Evolutionary conservation across 1,140 invertebrate species (phyloP).

Genomic region (Carcinoscorpius rotundicauda): DNA sequence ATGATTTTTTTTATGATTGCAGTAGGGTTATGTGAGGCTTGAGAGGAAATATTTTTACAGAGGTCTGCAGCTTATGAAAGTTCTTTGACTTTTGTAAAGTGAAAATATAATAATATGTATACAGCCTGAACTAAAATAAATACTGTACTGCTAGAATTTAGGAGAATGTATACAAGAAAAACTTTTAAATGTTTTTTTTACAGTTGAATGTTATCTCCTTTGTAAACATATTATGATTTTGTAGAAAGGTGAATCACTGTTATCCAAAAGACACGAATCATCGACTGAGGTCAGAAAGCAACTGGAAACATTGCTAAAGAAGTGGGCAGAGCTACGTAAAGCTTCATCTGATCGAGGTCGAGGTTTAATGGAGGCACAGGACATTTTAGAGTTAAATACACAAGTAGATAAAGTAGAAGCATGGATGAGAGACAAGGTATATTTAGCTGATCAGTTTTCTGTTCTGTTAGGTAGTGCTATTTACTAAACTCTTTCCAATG

Average conservation of each 20-base stretch:
- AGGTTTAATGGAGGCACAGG: constrained; percentile 89
- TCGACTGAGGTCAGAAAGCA: constrained; percentile 60
- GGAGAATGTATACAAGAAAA: background rate
- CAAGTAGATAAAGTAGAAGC: constrained; percentile 87
- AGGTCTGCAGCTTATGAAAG: too few species aligned
- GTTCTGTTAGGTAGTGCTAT: too few species aligned
- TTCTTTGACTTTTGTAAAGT: too few species aligned
- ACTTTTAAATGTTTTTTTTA: constrained; percentile 4
- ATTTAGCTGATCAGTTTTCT: background rate
- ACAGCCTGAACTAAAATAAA: too few species aligned
- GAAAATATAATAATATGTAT: too few species aligned
- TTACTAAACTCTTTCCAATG: too few species aligned
- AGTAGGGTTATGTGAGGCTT: too few species aligned
- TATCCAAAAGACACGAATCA: constrained; percentile 37
- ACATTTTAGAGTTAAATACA: constrained; percentile 93
- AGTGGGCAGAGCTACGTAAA: constrained; percentile 63
- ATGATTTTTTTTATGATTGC: too few species aligned
- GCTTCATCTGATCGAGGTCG: constrained; percentile 63
- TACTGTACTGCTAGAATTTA: background rate
- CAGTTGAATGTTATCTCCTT: too few species aligned
- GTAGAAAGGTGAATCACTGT: constrained; percentile 44
- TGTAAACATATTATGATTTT: background rate
- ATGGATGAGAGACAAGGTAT: constrained; percentile 81
- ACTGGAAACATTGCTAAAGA: constrained; percentile 50
- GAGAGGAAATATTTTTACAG: too few species aligned